Base-by-base conservation (phyloP, 2,797 vertebrate genomes). In the Characodon lateralis region DNA sequence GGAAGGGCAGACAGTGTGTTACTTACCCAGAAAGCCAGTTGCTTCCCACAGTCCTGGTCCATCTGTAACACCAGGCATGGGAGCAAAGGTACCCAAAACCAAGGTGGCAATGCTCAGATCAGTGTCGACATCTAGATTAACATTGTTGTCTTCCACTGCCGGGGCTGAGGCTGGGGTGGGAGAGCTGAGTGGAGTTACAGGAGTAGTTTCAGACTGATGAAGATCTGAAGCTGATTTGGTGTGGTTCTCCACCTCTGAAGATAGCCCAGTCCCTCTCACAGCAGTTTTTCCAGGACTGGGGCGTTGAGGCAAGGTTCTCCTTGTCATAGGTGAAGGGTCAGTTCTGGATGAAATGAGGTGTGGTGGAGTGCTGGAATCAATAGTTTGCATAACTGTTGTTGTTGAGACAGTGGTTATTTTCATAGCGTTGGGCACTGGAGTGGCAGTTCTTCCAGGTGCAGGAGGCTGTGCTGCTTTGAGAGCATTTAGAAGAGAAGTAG, bases 31-130 rank as follows among this genome's bases (percentile, higher is more conserved):
- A 78, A 95, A 85, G n/a, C 91, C 93, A 0, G 91, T 92, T 56
- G 92, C 94, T 78, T 96, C 96, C 95, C 94, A 95, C 12, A 89
- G 81, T 18, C 87, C 90, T 0, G 93, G 91, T 41, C 85, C 93
- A 1, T 94, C 91, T 24, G 94, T 95, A 22, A 94, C 89, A 0
- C 94, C 93, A 2, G 94, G 95, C 95, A 96, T 96, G 8, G 94
- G 96, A 10, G 92, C 91, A 70, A 95, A 96, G 31, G 93, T 95
- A 13, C 89, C 95, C 3, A 92, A 83, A 72, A 95, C 58, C 6
- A 96, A 82, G 50, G 93, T 94, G 69, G 95, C 92, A 2, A 95
- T 77, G 41, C 80, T 80, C 43, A 90, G 26, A 9, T 93, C 89
- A 0, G 59, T 4, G 35, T 92, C 91, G 9, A 58, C 70, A 5